A percentile compares a stretch with the other conserved stretches of the same genome.
phyloP scores from a whole-genome alignment of 2,888 invertebrate genomes.

The Pecten maximus region DNA sequence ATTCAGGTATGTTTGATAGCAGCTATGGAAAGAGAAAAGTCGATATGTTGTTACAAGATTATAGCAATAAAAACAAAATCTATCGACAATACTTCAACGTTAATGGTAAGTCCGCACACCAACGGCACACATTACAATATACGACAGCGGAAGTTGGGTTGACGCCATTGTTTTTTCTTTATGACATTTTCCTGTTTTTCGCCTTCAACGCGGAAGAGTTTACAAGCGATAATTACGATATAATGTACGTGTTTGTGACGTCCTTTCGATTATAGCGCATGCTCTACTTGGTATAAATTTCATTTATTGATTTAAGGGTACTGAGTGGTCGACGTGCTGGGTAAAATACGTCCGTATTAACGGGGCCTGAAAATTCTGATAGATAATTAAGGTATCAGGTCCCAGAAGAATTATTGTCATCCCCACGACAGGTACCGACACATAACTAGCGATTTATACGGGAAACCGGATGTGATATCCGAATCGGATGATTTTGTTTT shows the following conservation, averaged over 20 bases:
- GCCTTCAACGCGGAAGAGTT: slow-evolving; percentile 16
- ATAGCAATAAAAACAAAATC: slow-evolving; percentile 6
- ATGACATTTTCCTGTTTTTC: slow-evolving; percentile 9
- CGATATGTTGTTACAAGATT: slow-evolving; percentile 32
- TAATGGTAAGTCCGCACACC: not conserved
- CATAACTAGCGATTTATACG: not conserved
- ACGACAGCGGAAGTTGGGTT: not conserved
- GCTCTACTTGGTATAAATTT: not conserved
- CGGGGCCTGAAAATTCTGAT: not conserved
- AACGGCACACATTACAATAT: not conserved
- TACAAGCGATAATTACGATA: not conserved
- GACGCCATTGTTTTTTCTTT: not conserved
- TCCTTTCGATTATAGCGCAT: not conserved
- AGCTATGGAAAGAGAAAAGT: not conserved
- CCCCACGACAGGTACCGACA: not conserved
- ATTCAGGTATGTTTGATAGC: not conserved
- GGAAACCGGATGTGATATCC: not conserved
- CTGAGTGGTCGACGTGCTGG: not conserved
- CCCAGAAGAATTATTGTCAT: not conserved
- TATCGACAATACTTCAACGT: not conserved
- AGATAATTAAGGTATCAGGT: not conserved
- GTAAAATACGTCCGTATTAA: not conserved
- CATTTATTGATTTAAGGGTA: not conserved
- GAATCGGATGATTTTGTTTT: no score
- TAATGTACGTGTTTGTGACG: not conserved